Conservation (phyloP, 2,888 invertebrate species). For the Scrobipalpa atriplicella region DNA sequence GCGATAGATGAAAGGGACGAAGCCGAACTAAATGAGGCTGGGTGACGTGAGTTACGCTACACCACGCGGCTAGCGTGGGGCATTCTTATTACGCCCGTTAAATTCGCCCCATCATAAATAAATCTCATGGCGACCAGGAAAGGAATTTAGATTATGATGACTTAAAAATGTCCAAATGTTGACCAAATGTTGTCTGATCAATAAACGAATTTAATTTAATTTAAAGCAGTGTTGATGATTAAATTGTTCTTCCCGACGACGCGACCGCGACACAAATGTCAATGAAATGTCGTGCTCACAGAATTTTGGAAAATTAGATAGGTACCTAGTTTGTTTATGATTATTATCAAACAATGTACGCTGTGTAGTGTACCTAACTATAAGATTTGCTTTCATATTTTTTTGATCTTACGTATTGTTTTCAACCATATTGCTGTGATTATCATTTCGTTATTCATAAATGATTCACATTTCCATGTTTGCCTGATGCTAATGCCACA, state of each 20-base stretch:
- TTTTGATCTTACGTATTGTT: background rate
- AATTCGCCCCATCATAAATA: conserved; percentile 6
- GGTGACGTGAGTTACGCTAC: conserved; percentile 26
- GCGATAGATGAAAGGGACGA: conserved; percentile 33
- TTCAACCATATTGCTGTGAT: background rate
- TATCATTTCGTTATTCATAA: background rate
- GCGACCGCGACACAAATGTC: no score
- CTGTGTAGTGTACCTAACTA: no score
- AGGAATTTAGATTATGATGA: background rate
- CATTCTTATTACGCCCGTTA: background rate
- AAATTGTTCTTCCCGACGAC: no score
- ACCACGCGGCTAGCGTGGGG: conserved; percentile 18
- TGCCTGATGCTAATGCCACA: background rate
- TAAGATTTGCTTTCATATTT: background rate
- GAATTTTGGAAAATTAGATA: no score
- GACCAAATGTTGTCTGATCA: no score
- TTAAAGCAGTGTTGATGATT: no score
- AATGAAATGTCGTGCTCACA: no score
- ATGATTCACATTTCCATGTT: background rate
- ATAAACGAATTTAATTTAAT: no score
- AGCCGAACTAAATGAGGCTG: conserved; percentile 23
- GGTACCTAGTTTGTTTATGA: no score
- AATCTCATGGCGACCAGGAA: background rate
- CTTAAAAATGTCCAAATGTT: no score
- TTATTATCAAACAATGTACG: no score